A percentile compares a stretch with the other conserved stretches of the same genome.
Conservation (phyloP, 2,113 vertebrate genomes). For the Sciurus niger region DNA sequence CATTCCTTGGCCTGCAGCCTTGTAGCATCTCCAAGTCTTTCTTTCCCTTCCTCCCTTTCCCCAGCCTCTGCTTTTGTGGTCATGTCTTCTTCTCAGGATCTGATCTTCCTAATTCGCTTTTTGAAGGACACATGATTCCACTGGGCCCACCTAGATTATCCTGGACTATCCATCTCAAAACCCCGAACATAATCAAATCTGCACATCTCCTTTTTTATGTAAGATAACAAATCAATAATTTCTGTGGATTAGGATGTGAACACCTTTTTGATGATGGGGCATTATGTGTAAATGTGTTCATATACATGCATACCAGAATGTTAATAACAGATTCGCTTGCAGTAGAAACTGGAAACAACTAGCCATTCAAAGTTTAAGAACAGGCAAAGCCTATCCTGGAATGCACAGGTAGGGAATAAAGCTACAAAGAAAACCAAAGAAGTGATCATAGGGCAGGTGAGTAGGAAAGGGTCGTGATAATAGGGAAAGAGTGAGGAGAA, state of each 20-base stretch:
- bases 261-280: background rate
- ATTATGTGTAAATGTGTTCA: background rate
- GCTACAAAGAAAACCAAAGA: constrained; percentile 13
- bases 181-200: background rate
- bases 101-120: background rate
- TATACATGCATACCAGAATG: background rate
- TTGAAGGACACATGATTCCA: background rate
- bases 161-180: background rate
- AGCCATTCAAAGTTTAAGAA: constrained; percentile 11
- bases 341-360: background rate
- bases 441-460: background rate
- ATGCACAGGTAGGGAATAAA: background rate
- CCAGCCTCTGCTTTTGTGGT: background rate
- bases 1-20: background rate
- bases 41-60: background rate
- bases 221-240: background rate
- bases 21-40: too few species aligned
- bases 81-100: background rate
- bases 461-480: background rate
- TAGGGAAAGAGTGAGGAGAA: background rate
- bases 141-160: too few species aligned
- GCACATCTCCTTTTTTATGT: background rate
- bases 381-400: background rate
- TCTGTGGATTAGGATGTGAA: background rate
- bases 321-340: background rate